Evolutionary conservation across 2,113 vertebrate species (phyloP).

Genomic region (Pipra filicauda): DNA sequence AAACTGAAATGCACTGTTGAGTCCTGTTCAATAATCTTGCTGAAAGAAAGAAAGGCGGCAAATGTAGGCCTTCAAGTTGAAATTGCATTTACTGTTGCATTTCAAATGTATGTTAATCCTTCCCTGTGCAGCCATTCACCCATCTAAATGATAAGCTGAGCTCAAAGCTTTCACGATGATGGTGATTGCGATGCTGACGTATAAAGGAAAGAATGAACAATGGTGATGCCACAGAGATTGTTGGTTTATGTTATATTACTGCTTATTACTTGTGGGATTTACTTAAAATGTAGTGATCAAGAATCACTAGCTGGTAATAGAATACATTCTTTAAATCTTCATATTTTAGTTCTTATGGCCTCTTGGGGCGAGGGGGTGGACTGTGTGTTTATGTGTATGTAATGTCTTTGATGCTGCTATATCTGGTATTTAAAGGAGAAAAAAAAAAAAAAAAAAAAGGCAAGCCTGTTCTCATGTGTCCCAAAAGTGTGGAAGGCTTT

Average conservation of each 20-base stretch:
- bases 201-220: neutral
- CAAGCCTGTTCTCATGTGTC: neutral
- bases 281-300: neutral
- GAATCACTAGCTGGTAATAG: neutral
- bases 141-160: neutral
- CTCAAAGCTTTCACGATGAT: neutral
- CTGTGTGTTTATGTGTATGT: neutral
- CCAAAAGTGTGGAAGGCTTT: neutral
- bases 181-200: neutral
- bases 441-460: neutral
- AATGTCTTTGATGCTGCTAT: neutral
- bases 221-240: neutral
- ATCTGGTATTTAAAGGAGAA: neutral
- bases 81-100: slow-evolving; percentile 33
- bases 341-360: neutral
- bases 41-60: slow-evolving; percentile 9
- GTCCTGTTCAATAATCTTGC: neutral
- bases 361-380: neutral
- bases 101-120: slow-evolving; percentile 14
- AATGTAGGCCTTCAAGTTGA: neutral
- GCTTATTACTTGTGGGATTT: neutral
- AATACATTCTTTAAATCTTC: neutral
- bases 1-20: neutral
- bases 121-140: neutral
- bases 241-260: neutral